phyloP scores from a whole-genome alignment of 2,888 invertebrate species.

The Bhutanitis thaidina region DNA sequence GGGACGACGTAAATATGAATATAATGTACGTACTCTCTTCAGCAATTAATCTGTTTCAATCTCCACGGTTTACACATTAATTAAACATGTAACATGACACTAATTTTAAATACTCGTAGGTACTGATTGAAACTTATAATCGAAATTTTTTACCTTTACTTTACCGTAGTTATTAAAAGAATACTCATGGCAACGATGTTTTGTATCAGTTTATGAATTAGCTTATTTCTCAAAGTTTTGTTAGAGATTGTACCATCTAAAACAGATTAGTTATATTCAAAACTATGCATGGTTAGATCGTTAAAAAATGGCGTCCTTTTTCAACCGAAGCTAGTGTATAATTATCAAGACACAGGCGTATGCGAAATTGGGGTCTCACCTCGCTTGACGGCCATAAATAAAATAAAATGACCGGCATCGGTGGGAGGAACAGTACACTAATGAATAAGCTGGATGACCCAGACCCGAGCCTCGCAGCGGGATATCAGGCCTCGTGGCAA shows the following conservation, averaged over 20 bases:
- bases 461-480: conserved; percentile 31
- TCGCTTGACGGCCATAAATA: conserved; percentile 72
- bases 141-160: no score
- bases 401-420: conserved; percentile 68
- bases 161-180: no score
- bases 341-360: conserved; percentile 72
- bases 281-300: conserved; percentile 30
- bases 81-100: no score
- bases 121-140: no score
- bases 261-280: conserved; percentile 22
- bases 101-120: no score
- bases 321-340: conserved; percentile 69
- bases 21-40: no score
- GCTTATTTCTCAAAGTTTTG: no score
- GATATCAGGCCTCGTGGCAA: conserved; percentile 19
- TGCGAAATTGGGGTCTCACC: conserved; percentile 80
- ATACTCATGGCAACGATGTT: no score
- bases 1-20: conserved; percentile 45
- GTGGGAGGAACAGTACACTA: conserved; percentile 72
- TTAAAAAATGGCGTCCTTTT: conserved; percentile 71
- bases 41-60: no score
- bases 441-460: conserved; percentile 62
- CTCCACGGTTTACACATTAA: no score
- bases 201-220: no score
- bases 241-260: no score